A percentile compares a stretch with the other conserved stretches of the same genome.
These are phyloP conservation scores for Falco concolor DNA, from an alignment of 2,797 vertebrate genomes.

Conservation along the genomic window DNA sequence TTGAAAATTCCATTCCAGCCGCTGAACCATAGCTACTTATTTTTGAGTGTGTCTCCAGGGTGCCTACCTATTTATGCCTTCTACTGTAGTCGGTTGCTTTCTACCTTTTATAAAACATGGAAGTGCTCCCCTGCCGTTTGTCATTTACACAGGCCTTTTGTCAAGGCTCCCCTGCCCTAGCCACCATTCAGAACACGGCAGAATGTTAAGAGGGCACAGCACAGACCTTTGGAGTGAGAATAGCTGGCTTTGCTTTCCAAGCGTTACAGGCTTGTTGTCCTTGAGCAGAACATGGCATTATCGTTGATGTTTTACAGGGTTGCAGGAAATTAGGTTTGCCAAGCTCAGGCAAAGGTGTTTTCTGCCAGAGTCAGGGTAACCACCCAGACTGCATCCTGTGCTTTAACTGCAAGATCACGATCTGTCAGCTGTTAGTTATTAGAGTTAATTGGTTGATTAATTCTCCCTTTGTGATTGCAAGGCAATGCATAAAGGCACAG, in stretches of 20 bases:
- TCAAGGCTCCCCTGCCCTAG: neutral
- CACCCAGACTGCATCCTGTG: neutral
- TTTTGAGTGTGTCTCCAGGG: neutral
- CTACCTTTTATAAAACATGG: neutral
- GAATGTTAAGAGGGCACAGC: neutral
- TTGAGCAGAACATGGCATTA: neutral
- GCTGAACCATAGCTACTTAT: fast-evolving
- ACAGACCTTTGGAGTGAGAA: neutral
- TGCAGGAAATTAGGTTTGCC: neutral
- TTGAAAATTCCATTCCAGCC: neutral
- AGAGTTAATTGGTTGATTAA: neutral
- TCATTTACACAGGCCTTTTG: neutral
- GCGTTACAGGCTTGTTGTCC: neutral
- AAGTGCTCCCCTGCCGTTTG: neutral
- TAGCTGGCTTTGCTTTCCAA: neutral
- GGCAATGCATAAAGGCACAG: neutral
- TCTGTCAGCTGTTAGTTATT: neutral
- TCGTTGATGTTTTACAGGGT: neutral
- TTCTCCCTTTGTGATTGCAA: neutral
- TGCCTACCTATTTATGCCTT: neutral
- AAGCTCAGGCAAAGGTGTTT: neutral
- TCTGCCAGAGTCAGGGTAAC: neutral
- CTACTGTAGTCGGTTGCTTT: neutral
- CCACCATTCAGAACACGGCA: neutral
- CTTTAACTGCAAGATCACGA: neutral